These are phyloP conservation scores for Pristionchus pacificus DNA, from an alignment of 1,140 invertebrate genomes.

Conservation along the genomic window DNA sequence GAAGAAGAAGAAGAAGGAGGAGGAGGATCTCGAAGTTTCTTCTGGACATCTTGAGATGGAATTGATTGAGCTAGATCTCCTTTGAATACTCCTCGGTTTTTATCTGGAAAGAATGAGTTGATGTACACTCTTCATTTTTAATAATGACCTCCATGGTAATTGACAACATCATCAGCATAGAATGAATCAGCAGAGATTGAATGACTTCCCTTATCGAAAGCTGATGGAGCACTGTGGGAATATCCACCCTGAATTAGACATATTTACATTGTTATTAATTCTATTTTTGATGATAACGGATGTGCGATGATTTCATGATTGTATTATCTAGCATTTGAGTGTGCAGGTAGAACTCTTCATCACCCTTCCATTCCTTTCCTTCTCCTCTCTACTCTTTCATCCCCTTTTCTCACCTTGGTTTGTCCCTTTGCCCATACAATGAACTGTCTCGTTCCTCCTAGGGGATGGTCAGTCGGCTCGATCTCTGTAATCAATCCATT, in stretches of 20 bases:
- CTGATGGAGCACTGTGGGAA: constrained; percentile 13
- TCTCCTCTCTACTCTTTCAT: constrained; percentile 14
- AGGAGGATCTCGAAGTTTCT: no score
- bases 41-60: no score
- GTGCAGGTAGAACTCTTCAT: not conserved
- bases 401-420: constrained; percentile 11
- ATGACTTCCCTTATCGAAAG: constrained; percentile 63
- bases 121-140: constrained; percentile 13
- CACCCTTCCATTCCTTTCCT: constrained; percentile 4
- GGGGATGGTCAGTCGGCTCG: constrained; percentile 78
- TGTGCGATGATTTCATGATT: constrained; percentile 7
- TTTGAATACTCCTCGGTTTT: constrained; percentile 25
- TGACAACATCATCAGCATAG: constrained; percentile 80
- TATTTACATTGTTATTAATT: constrained; percentile 5
- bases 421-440: constrained; percentile 84
- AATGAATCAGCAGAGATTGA: no score
- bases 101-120: constrained; percentile 17
- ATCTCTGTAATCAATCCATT: constrained; percentile 60
- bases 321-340: not conserved
- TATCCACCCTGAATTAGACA: constrained; percentile 10
- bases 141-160: constrained; percentile 73
- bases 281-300: constrained; percentile 3
- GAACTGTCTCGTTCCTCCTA: constrained; percentile 78
- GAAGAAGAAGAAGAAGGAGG: no score
- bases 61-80: constrained; percentile 27